A percentile compares a stretch with the other conserved stretches of the same genome.
phyloP scores from a whole-genome alignment of 2,888 invertebrate genomes.

The Acleris sparsana region DNA sequence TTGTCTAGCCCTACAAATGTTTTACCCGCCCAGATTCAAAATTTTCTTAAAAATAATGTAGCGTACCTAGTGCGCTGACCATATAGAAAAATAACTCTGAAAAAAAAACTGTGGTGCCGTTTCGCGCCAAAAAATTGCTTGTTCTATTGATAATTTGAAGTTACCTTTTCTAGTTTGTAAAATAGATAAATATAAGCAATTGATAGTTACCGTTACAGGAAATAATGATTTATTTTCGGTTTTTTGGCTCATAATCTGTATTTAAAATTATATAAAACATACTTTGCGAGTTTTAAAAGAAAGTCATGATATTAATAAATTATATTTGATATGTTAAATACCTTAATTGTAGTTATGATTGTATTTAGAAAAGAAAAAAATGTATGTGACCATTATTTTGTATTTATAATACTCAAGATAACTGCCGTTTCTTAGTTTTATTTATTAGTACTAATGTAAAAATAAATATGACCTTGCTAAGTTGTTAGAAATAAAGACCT shows the following conservation, averaged over 20 bases:
- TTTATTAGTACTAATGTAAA: slow-evolving; percentile 48
- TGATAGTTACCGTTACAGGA: slow-evolving; percentile 26
- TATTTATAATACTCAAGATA: slow-evolving; percentile 48
- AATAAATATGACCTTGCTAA: slow-evolving; percentile 32
- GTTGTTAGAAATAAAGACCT: slow-evolving; percentile 54
- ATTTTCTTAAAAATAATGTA: no score
- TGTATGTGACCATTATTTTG: no score
- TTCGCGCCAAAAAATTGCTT: slow-evolving; percentile 22
- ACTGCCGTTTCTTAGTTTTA: slow-evolving; percentile 48
- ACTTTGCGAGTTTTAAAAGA: no score
- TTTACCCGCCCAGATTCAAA: no score
- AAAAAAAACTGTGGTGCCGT: neutral
- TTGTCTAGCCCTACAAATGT: no score
- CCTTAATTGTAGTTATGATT: no score
- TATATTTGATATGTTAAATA: no score
- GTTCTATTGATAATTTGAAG: slow-evolving; percentile 9
- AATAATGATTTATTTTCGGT: neutral
- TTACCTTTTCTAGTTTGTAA: slow-evolving; percentile 34
- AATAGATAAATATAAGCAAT: slow-evolving; percentile 25
- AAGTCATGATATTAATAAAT: no score
- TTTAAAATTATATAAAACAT: neutral
- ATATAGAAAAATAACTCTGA: no score
- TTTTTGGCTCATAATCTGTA: neutral
- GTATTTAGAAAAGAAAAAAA: no score
- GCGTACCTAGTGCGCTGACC: no score